Conservation (phyloP, 1,140 invertebrate species). For the Tigriopus japonicus region DNA sequence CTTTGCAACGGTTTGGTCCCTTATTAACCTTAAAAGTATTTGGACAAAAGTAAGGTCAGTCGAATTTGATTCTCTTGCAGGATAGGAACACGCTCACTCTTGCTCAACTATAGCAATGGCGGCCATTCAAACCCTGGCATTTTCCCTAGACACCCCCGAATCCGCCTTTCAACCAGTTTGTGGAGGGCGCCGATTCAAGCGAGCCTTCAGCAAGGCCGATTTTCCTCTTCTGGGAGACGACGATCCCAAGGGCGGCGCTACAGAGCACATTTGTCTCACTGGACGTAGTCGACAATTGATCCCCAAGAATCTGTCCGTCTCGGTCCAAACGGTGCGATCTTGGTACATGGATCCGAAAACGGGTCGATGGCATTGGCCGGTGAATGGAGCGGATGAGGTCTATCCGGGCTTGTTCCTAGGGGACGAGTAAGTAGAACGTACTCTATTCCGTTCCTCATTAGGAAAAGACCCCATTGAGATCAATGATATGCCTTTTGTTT, state of each 20-base stretch:
- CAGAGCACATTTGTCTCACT: neutral
- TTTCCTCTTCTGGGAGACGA: neutral
- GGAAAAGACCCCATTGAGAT: too few species aligned
- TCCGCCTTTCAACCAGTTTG: neutral
- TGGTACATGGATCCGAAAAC: neutral
- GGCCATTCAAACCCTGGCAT: too few species aligned
- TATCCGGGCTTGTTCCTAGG: slow-evolving; percentile 5
- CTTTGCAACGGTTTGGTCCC: too few species aligned
- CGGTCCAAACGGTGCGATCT: neutral
- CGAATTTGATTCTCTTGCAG: too few species aligned
- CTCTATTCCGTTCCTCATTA: too few species aligned
- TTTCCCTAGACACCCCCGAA: too few species aligned
- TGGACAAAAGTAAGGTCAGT: too few species aligned
- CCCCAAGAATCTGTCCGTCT: neutral
- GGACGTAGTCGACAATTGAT: neutral
- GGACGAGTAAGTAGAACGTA: neutral
- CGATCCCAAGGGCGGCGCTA: neutral
- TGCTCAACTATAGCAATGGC: too few species aligned
- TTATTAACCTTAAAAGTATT: too few species aligned
- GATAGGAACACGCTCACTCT: too few species aligned
- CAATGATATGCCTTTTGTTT: too few species aligned
- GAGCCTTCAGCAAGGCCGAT: neutral
- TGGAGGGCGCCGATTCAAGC: neutral
- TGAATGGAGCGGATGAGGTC: slow-evolving; percentile 11
- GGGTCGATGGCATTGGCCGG: slow-evolving; percentile 6